Percentiles rank a stretch among this genome's conserved stretches.
phyloP scores from a whole-genome alignment of 2,113 vertebrate species.

The Hoplias malabaricus region DNA sequence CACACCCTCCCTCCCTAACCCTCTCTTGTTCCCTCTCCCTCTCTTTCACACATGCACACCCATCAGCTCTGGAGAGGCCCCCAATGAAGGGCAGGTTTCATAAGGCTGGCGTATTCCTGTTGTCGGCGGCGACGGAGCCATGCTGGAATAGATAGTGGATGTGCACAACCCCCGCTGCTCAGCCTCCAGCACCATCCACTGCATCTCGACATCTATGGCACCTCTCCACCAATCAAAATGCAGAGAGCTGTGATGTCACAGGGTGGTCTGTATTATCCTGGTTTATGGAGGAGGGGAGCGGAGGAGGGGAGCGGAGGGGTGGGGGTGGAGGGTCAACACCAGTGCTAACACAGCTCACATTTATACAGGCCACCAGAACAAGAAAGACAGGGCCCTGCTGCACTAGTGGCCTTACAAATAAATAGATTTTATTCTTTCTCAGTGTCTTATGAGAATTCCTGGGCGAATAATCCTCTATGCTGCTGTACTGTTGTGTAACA shows the following conservation, averaged over 20 bases:
- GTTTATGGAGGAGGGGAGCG: constrained; percentile 59
- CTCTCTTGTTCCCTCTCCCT: constrained; percentile 46
- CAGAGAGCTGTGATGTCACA: constrained; percentile 76
- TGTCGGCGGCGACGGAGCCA: constrained; percentile 60
- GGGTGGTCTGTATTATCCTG: constrained; percentile 73
- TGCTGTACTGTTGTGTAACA: too few species aligned
- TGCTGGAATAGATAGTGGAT: constrained; percentile 68
- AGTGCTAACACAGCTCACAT: constrained; percentile 24
- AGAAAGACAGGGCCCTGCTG: neutral
- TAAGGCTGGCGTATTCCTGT: constrained; percentile 63
- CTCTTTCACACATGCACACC: constrained; percentile 24
- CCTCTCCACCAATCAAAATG: constrained; percentile 69
- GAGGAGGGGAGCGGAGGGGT: too few species aligned
- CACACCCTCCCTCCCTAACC: constrained; percentile 49
- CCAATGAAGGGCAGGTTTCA: constrained; percentile 59
- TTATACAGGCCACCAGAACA: constrained; percentile 11
- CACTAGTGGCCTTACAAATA: constrained; percentile 10
- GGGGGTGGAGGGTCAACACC: constrained; percentile 28
- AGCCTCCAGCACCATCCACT: constrained; percentile 72
- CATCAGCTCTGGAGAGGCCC: constrained; percentile 41
- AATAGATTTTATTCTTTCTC: constrained; percentile 16
- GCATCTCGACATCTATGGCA: constrained; percentile 56
- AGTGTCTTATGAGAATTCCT: neutral
- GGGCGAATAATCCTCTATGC: too few species aligned
- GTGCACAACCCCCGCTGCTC: constrained; percentile 65